Conservation (phyloP, 2,113 vertebrate species). For the Sorex araneus region DNA sequence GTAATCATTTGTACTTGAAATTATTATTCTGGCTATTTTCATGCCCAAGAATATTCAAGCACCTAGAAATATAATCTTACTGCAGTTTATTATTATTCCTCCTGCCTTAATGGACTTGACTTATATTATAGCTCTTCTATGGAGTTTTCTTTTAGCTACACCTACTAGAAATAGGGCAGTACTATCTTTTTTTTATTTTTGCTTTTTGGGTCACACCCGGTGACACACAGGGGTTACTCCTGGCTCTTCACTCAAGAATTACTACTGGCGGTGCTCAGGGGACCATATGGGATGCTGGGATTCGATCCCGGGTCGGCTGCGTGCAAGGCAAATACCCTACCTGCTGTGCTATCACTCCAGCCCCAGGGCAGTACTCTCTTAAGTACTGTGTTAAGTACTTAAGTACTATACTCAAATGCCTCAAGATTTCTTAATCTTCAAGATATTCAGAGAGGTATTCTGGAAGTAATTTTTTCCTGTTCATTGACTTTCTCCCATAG, state of each 20-base stretch:
- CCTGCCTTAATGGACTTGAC: not conserved
- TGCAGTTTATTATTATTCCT: conserved; percentile 32
- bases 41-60: not conserved
- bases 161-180: not conserved
- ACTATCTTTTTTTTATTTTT: too few species aligned
- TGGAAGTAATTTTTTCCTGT: not conserved
- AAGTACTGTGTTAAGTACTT: too few species aligned
- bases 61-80: not conserved
- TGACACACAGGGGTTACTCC: too few species aligned
- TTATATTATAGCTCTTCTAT: conserved; percentile 18
- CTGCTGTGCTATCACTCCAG: too few species aligned
- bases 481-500: not conserved
- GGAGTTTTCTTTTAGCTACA: conserved; percentile 5
- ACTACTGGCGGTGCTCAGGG: too few species aligned
- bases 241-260: too few species aligned
- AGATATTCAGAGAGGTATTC: not conserved
- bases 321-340: too few species aligned
- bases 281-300: too few species aligned
- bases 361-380: too few species aligned
- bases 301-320: too few species aligned
- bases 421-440: not conserved
- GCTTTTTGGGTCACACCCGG: too few species aligned
- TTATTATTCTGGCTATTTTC: not conserved
- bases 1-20: conserved; percentile 6
- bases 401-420: not conserved